Conservation (phyloP, 2,888 invertebrate genomes). For the Caenorhabditis sp. region DNA sequence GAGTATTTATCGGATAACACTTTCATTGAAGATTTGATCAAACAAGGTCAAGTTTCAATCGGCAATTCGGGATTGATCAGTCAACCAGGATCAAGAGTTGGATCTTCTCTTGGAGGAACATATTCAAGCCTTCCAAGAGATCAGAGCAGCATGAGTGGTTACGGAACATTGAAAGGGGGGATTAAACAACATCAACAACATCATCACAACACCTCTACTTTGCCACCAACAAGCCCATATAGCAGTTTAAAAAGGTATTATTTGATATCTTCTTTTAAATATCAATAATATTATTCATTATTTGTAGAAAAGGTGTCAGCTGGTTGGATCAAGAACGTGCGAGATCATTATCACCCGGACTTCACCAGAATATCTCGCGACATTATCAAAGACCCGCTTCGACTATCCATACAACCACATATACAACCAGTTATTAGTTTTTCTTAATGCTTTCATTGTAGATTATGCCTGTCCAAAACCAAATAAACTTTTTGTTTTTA, state of each 20-base stretch:
- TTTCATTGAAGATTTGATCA: constrained; percentile 42
- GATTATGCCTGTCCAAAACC: background rate
- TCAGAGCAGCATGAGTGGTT: constrained; percentile 19
- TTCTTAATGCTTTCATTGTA: background rate
- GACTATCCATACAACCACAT: constrained; percentile 40
- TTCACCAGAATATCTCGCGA: constrained; percentile 26
- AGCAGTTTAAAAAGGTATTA: constrained; percentile 44
- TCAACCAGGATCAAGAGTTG: constrained; percentile 35
- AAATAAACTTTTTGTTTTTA: constrained; percentile 11
- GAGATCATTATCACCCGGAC: constrained; percentile 49
- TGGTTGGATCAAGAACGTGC: constrained; percentile 59
- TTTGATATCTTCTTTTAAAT: background rate
- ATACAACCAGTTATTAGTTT: constrained; percentile 34
- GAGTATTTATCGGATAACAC: constrained; percentile 46
- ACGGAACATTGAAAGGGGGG: constrained; percentile 35
- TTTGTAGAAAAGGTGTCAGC: constrained; percentile 61
- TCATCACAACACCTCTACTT: constrained; percentile 15
- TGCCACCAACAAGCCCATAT: constrained; percentile 44
- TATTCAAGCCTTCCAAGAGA: constrained; percentile 19
- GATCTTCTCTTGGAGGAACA: constrained; percentile 27
- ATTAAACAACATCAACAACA: constrained; percentile 17
- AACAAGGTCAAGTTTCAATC: constrained; percentile 34
- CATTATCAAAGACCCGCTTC: constrained; percentile 34
- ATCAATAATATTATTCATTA: constrained; percentile 5
- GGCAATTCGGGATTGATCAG: constrained; percentile 35